phyloP scores from a whole-genome alignment of 2,797 vertebrate genomes.

The Intellagama lesueurii region DNA sequence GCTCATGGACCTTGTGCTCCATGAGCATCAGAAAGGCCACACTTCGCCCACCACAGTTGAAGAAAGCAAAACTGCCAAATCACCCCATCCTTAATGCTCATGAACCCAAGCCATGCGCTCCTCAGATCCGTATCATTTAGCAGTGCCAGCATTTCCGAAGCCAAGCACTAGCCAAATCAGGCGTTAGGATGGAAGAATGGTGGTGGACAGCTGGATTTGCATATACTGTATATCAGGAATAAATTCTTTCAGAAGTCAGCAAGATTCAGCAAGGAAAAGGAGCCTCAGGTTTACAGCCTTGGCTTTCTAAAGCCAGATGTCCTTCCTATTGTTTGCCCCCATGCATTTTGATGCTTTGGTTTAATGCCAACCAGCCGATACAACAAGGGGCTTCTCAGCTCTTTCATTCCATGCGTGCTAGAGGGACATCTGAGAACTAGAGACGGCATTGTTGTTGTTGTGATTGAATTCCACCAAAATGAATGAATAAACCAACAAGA shows the following conservation, averaged over 20 bases:
- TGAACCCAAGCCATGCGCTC: not conserved
- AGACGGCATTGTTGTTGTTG: constrained; percentile 56
- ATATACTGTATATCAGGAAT: not conserved
- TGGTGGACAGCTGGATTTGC: not conserved
- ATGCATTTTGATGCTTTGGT: constrained; percentile 57
- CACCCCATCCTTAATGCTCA: not conserved
- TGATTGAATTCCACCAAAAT: constrained; percentile 46
- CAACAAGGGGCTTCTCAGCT: constrained; percentile 33
- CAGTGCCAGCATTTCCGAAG: not conserved
- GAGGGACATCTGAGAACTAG: constrained; percentile 60
- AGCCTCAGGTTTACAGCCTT: constrained; percentile 13
- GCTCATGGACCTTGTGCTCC: too few species aligned
- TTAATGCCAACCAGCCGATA: constrained; percentile 45
- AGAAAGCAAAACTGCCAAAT: not conserved
- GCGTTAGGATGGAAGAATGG: not conserved
- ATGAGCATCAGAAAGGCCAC: too few species aligned
- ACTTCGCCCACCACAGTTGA: too few species aligned
- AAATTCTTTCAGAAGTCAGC: not conserved
- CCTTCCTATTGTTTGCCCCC: constrained; percentile 44
- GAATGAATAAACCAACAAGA: constrained; percentile 71
- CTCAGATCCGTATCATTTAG: not conserved
- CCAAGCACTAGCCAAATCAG: not conserved
- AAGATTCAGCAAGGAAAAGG: not conserved
- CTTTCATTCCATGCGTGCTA: constrained; percentile 33
- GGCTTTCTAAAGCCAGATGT: constrained; percentile 43